These are phyloP conservation scores for Hippopotamyrus pictus DNA, from an alignment of 2,797 vertebrate species.

Conservation along the genomic window DNA sequence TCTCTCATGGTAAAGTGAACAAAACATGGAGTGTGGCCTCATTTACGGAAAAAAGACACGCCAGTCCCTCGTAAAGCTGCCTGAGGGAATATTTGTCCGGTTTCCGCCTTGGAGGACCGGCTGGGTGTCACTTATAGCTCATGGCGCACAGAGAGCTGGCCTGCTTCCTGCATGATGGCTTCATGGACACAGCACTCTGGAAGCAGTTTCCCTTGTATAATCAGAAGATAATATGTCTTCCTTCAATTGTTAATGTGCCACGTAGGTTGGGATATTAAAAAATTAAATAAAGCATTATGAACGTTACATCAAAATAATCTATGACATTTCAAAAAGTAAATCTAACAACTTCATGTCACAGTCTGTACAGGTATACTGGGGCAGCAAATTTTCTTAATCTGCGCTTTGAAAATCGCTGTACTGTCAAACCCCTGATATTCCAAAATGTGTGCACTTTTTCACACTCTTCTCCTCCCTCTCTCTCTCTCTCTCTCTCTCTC, in stretches of 20 bases:
- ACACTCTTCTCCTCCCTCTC: slow-evolving; percentile 24
- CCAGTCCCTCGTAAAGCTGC: neutral
- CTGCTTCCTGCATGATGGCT: neutral
- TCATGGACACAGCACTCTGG: neutral
- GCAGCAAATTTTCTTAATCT: neutral
- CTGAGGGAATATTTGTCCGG: neutral
- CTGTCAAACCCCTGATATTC: neutral
- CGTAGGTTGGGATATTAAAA: neutral
- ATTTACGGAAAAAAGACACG: neutral
- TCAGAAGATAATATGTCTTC: neutral
- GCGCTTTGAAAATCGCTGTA: neutral
- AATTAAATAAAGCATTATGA: neutral
- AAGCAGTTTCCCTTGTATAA: neutral
- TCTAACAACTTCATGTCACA: neutral
- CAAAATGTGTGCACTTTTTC: neutral
- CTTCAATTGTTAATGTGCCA: neutral
- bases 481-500: slow-evolving; percentile 13
- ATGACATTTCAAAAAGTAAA: neutral
- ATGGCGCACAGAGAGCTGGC: neutral
- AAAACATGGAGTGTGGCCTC: neutral
- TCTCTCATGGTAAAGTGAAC: neutral
- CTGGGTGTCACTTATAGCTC: neutral
- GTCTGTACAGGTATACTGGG: neutral
- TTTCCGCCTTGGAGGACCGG: neutral
- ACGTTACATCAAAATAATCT: neutral